Evolutionary conservation across 2,797 vertebrate genomes (phyloP).

Genomic region (Phoxinus dragarum): DNA sequence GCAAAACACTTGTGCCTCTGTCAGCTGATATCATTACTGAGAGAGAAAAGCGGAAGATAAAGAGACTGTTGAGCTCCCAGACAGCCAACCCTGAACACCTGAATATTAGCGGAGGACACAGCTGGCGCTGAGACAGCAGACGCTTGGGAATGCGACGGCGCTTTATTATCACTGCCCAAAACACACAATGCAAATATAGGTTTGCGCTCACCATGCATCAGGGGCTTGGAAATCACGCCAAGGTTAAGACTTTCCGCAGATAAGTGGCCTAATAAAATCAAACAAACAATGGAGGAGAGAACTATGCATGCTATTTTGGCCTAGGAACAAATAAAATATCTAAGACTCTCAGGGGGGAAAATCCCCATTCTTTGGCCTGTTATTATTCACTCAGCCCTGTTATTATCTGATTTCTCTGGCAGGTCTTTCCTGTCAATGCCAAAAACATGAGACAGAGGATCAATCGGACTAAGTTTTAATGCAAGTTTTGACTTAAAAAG

Average conservation of each 20-base stretch:
- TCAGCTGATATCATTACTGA: constrained; percentile 49
- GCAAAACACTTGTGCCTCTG: constrained; percentile 40
- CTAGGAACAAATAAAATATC: constrained; percentile 47
- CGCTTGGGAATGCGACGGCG: constrained; percentile 71
- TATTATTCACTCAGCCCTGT: constrained; percentile 42
- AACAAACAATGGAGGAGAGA: constrained; percentile 42
- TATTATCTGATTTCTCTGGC: constrained; percentile 43
- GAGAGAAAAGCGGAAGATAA: constrained; percentile 29
- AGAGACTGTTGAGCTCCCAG: constrained; percentile 44
- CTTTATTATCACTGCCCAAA: constrained; percentile 51
- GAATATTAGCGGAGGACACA: constrained; percentile 73
- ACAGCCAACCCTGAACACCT: constrained; percentile 68
- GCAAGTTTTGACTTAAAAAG: neutral
- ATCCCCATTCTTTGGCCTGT: constrained; percentile 43
- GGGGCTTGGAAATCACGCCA: constrained; percentile 35
- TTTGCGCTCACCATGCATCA: constrained; percentile 34
- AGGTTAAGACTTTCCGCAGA: constrained; percentile 34
- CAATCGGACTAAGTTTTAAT: neutral
- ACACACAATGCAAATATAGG: constrained; percentile 49
- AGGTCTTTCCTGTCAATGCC: constrained; percentile 31
- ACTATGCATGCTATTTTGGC: constrained; percentile 54
- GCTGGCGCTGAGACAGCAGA: constrained; percentile 72
- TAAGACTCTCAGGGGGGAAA: constrained; percentile 18
- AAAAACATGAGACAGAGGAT: constrained; percentile 33
- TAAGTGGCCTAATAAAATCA: constrained; percentile 52